Evolutionary conservation across 2,888 invertebrate species (phyloP).

Genomic region (Drosophila fungiperda): DNA sequence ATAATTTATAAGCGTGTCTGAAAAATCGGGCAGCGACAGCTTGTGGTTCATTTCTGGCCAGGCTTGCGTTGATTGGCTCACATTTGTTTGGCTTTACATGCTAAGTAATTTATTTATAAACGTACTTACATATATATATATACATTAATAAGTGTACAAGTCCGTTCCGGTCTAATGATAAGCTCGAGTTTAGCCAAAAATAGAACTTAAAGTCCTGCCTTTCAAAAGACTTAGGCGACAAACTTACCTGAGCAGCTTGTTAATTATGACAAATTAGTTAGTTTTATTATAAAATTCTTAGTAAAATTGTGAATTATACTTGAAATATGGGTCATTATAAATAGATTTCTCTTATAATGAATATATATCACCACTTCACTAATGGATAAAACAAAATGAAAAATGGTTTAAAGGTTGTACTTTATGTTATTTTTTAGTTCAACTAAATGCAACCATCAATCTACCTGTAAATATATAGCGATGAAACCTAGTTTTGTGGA

Average conservation of each 20-base stretch:
- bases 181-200: conserved; percentile 29
- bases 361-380: not conserved
- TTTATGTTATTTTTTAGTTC: conserved; percentile 21
- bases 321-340: not conserved
- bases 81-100: conserved; percentile 64
- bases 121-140: not conserved
- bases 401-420: conserved; percentile 21
- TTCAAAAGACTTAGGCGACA: conserved; percentile 43
- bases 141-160: not conserved
- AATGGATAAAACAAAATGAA: conserved; percentile 15
- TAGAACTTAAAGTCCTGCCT: conserved; percentile 25
- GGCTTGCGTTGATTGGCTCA: conserved; percentile 52
- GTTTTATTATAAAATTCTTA: not conserved
- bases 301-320: not conserved
- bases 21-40: conserved; percentile 56
- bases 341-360: not conserved
- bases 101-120: conserved; percentile 36
- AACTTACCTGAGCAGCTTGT: conserved; percentile 26
- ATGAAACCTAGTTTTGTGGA: conserved; percentile 3
- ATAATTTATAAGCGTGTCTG: conserved; percentile 68
- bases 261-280: conserved; percentile 42
- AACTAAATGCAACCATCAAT: conserved; percentile 11
- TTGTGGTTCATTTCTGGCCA: conserved; percentile 24
- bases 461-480: not conserved
- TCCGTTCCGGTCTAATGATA: conserved; percentile 47